Evolutionary conservation across 2,888 invertebrate genomes (phyloP), one percentile per base, ranked within the genome.

Genomic region (Epsilonema sp.): DNA sequence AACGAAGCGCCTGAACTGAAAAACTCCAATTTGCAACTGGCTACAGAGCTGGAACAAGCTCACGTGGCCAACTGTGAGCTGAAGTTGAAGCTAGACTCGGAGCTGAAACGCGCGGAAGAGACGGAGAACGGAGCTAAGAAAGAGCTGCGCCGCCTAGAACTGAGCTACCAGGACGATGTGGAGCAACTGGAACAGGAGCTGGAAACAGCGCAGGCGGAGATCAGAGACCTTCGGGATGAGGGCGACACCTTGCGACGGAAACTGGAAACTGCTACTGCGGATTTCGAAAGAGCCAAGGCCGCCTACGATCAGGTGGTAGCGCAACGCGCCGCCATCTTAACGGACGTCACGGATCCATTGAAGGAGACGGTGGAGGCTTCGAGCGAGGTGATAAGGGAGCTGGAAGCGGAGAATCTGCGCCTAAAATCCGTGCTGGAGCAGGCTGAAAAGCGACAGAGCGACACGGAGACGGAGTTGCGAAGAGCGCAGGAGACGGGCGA

Each of bases 401-500:
- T 31, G 8, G 31, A 31, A 8, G 8, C 31, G 8, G 8, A 31
- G 31, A 31, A 31, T 31, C 16, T 16, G 8, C 16, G 8, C 31
- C 31, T 31, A 8, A 31, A 8, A 11, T 8, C 31, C 31, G 16
- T 8, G 16, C 31, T 31, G 21, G 51, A 51, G 19, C 47, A 44
- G n/a, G 49, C 52, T 24, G 49, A 46, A 19, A 38, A 38, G 3
- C 46, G 52, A 16, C 42, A 46, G 38, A 52, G 48, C 8, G 36
- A 41, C 8, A 49, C 51, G 23, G 46, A 31, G 37, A 21, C 22
- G n/a, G 54, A 54, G 20, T 40, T 54, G 41, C 26, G 45, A n/a
- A 48, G 48, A 4, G 45, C 57, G 1, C 54, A 56, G 22, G 42
- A 49, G 40, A 47, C 53, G 13, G 52, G 53, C 19, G 53, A 55